Base-by-base conservation (phyloP, 2,113 vertebrate genomes). In the Nannospalax galili region DNA sequence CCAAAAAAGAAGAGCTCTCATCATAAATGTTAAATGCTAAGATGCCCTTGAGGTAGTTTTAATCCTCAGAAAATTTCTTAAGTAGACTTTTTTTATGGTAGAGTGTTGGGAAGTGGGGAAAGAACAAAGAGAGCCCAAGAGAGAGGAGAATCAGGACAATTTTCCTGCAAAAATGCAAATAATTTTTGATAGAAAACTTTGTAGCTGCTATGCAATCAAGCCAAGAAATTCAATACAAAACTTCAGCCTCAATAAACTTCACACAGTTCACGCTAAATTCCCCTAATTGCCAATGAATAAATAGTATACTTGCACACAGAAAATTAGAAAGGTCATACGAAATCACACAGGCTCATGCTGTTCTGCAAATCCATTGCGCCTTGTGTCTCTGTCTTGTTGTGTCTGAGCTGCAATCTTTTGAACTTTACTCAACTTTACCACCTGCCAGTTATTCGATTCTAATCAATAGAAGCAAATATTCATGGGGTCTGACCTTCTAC, bases 401-500 rank as follows among this genome's bases (percentile, higher is more conserved):
- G 97, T 74, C 94, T 97, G 94, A 52, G 60, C 62, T 37, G 95
- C 95, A 96, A 40, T 79, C 40, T 93, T 93, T 72, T 98, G 96
- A 98, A 98, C 94, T 98, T 98, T 96, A 95, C 94, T 98, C 94
- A 96, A 95, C 87, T 95, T 96, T 80, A 95, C 88, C 84, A 95
- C 96, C 94, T 92, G 79, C 74, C 97, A 94, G 93, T 90, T 82
- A 92, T 97, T 97, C 52, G 14, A 97, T 65, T 96, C 37, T 91
- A 62, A 96, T 97, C 92, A 91, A 97, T 94, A 75, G 95, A 88
- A 78, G 85, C 3, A 97, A 95, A 98, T 96, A 97, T n/a, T 96
- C 86, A 82, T 7, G 80, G 77, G 26, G 95, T 56, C 82, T 97
- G 96, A 97, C 95, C 93, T 97, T 97, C 74, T 45, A 58, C 79